Base-by-base conservation (phyloP, 1,140 invertebrate species). In the Cydia pomonella region DNA sequence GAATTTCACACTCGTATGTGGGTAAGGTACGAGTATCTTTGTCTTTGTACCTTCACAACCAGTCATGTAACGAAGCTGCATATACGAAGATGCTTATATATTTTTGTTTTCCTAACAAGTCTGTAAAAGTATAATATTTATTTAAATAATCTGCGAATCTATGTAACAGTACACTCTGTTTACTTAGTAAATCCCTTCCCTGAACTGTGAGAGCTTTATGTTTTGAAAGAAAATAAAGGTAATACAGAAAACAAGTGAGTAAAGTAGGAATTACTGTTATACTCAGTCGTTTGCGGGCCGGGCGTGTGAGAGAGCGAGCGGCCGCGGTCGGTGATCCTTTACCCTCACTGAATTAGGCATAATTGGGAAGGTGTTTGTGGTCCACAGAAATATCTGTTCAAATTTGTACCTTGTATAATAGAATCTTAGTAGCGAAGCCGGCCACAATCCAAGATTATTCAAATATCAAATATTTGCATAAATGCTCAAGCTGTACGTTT, bases 1-100 rank as follows among this genome's bases (percentile, higher is more conserved):
- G 64, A 69, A 69, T 69, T 69, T 69, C 64, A 69, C 33, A 69
- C 63, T 69, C 23, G 64, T 69, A 69, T n/a, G 6, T n/a, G 13
- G 1, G 25, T 16, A 18, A 38, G 64, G 29, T 38, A 33, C 18
- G n/a, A 21, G 0, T 59, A 59, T 59, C 53, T 23, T 59, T 59
- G 53, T 23, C 18, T 23, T 23, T 59, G 53, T 59, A 21, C n/a
- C 21, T 59, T 18, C 2, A 59, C 53, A 59, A n/a, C 41, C 41
- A 13, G 13, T 7, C 47, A n/a, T n/a, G 16, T 50, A 50, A 50
- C n/a, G 47, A 50, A 50, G n/a, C 47, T 50, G 6, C n/a, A n/a
- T 18, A 18, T 50, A 50, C 47, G 12, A n/a, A n/a, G 47, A n/a
- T 59, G 6, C 21, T 21, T 21, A 4, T 12, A 23, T 12, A 44